Base-by-base conservation (phyloP, 2,113 vertebrate species). In the Synchiropus splendidus region DNA sequence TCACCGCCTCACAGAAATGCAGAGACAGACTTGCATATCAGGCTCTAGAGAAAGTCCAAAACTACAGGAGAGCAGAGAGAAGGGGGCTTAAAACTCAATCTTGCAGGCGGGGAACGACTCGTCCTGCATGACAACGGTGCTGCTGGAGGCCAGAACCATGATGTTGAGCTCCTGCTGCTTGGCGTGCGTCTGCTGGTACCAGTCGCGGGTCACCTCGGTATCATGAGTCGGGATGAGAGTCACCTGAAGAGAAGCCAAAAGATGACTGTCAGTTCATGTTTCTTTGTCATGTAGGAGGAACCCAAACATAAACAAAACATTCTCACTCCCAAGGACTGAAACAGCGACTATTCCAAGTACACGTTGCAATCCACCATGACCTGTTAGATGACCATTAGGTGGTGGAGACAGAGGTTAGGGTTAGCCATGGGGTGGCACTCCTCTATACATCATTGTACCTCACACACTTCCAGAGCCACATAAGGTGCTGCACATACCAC, bases 71-170 rank as follows among this genome's bases (percentile, higher is more conserved):
- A 8, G 21, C 32, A 49, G 42, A 45, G 51, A 69, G 53, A 42
- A 18, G 60, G 48, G 51, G 55, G 52, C 48, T 87, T 88, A 99
- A 81, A 99, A 99, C 76, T 99, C 95, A 1, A 99, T 99, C 87
- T 99, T 99, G 89, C 95, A 99, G 76, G 95, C 95, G 12, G 95
- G 92, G 69, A 99, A 99, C 35, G 93, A 97, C 69, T 99, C 95
- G 1, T 99, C 95, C 82, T 99, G 95, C 95, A 99, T 99, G 58
- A 99, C 95, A 14, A 99, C 95, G 0, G 94, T 98, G 86, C 94
- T 98, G 88, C 94, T 99, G 86, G 94, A 97, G 31, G 95, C 95
- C 84, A 99, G 75, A 38, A 99, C 95, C 88, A 99, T 90, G 76
- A 99, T 88, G 64, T 95, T 97, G 45, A 98, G 86, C 67, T 98